Evolutionary conservation across 2,113 vertebrate species (phyloP), one percentile per base, ranked within the genome.

Genomic region (Gobio gobio): DNA sequence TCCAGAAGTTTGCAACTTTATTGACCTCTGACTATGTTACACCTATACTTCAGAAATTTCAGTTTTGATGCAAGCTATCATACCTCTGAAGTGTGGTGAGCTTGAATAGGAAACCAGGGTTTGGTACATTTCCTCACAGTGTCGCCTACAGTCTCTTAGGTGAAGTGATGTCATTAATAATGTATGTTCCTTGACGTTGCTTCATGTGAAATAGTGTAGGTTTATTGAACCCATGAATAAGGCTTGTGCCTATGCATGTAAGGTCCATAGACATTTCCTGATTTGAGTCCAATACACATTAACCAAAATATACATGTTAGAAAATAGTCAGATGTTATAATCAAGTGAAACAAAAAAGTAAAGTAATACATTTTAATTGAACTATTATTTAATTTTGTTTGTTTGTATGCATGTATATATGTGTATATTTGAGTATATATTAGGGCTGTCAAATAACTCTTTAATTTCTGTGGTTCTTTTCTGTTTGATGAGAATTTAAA

Each of bases 191-290:
- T 9, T 66, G 66, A 43, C 45, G 26, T 33, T 61, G 51, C 24
- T 59, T 86, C 74, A 86, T 83, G 24, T 83, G 81, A 24, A 14
- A 56, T 80, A 56, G n/a, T 51, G 20, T 3, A 5, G 24, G 63
- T 82, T 20, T 24, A 26, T 75, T 45, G 36, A 43, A 29, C 29
- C 18, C 36, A 18, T 79, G 56, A 79, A 63, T 79, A 45, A 40
- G 36, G 7, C 77, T 79, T 45, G 12, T 54, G 9, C 10, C 1
- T 59, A 3, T 40, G 18, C 26, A 16, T 56, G 74, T 33, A 36
- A 13, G 18, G 18, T 68, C 8, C 18, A 20, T 20, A 1, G 10
- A 63, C 14, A 36, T 68, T 40, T 68, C 29, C 64, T 68, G 64
- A 36, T 68, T 68, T 36, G 16, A 68, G 20, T 40, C 8, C 8